These are phyloP conservation scores for Drosophila kanekoi DNA, from an alignment of 2,888 invertebrate genomes.

Conservation along the genomic window DNA sequence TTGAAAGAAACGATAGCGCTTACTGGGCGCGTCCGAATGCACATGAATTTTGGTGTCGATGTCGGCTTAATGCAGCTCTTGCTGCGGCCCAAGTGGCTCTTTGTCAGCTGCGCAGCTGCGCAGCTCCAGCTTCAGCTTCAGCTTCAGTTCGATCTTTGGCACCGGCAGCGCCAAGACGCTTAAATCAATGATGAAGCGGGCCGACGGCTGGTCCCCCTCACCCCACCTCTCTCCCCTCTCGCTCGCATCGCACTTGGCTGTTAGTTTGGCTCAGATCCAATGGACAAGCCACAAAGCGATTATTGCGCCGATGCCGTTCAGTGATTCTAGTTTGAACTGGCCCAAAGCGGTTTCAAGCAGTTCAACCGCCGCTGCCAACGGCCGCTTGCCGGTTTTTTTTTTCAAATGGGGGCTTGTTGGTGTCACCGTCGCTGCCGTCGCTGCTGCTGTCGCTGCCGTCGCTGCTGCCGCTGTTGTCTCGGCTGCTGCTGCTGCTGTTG, in stretches of 20 bases:
- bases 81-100: conserved; percentile 25
- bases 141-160: conserved; percentile 36
- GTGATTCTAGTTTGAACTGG: conserved; percentile 75
- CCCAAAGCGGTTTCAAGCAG: conserved; percentile 70
- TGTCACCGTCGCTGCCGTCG: conserved; percentile 1
- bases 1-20: conserved; percentile 24
- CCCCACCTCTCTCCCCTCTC: too few species aligned
- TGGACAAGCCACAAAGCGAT: conserved; percentile 37
- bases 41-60: conserved; percentile 30
- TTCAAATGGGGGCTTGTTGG: conserved; percentile 46
- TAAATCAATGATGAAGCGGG: conserved; percentile 45
- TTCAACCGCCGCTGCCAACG: conserved; percentile 36
- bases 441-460: conserved; percentile 3
- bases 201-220: too few species aligned
- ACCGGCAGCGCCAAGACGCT: conserved; percentile 15
- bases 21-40: conserved; percentile 43
- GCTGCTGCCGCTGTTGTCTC: background rate
- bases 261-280: conserved; percentile 40
- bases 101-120: conserved; percentile 39
- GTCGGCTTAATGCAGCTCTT: conserved; percentile 43
- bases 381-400: conserved; percentile 51
- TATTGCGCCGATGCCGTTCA: conserved; percentile 47
- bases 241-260: conserved; percentile 34
- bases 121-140: conserved; percentile 22
- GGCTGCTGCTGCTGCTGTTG: conserved; percentile 3